Evolutionary conservation across 2,113 vertebrate species (phyloP), one percentile per base, ranked within the genome.

Genomic region (Mormyrus iriodes): DNA sequence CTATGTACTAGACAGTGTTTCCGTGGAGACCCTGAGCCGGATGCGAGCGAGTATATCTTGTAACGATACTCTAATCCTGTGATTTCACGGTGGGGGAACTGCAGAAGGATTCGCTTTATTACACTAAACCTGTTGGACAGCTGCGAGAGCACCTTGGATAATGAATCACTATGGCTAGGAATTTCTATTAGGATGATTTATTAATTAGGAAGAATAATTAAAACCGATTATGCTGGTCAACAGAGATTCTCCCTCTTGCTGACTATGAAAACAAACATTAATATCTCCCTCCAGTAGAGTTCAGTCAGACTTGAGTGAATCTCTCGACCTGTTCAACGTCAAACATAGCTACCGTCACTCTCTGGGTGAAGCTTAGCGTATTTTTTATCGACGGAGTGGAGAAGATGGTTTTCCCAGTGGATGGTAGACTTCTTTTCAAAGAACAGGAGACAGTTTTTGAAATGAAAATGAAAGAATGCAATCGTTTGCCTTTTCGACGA

Each of bases 211-310:
- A 61, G 12, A 61, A 31, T 87, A n/a, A 58, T 52, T 58, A 55
- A 55, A 58, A 55, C 15, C 27, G 52, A 39, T 87, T 87, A 35
- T 87, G 35, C 85, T 39, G 31, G n/a, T 87, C 52, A 39, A 42
- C n/a, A 87, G 27, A 58, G 86, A 39, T 53, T 86, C 73, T 39
- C 73, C 13, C 73, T 19, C 21, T 12, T 0, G n/a, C 42, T 12
- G 39, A 58, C 52, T 87, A n/a, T 87, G 86, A 86, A 55, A 53
- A 53, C 49, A 86, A 27, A 53, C 27, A 86, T 87, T 39, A 21
- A 52, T 53, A 13, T 52, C 31, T 24, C 55, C 31, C 82, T 85
- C 24, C 3, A 48, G 46, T 49, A 52, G 35, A 79, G 15, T 42
- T 42, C 73, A 76, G 69, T 76, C 69, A 76, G 69, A 39, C 31